Conservation (phyloP, 2,797 vertebrate genomes). For the Brachyrhaphis roseni region DNA sequence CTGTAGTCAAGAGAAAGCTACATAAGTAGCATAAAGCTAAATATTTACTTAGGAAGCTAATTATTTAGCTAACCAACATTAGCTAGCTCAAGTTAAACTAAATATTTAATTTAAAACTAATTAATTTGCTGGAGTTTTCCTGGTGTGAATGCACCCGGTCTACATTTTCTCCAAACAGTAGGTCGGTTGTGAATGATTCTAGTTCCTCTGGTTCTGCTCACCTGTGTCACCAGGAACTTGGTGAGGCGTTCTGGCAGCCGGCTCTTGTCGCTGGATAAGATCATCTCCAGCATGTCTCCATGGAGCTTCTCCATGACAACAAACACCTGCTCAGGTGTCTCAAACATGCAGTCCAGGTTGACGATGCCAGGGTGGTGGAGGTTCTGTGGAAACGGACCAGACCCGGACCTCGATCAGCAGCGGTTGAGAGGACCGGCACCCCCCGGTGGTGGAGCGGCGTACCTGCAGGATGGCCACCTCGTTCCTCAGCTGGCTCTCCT, state of each 20-base stretch:
- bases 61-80: too few relatives aligned
- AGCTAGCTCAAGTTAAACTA: too few relatives aligned
- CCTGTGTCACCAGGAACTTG: conserved; percentile 98
- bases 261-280: conserved; percentile 96
- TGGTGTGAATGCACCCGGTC: too few relatives aligned
- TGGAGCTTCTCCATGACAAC: conserved; percentile 99
- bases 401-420: not conserved
- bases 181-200: not conserved
- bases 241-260: conserved; percentile 95
- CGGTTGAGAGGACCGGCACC: not conserved
- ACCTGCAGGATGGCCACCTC: conserved; percentile 99
- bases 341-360: conserved; percentile 99
- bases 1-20: too few relatives aligned
- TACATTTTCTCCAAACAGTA: not conserved
- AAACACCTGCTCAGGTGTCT: conserved; percentile 96
- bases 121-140: too few relatives aligned
- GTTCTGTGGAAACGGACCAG: conserved; percentile 79
- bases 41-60: too few relatives aligned
- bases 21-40: too few relatives aligned
- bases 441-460: conserved; percentile 5
- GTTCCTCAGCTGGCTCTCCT: conserved; percentile 97
- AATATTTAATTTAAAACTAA: too few relatives aligned
- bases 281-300: conserved; percentile 99
- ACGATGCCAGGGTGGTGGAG: conserved; percentile 98
- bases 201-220: conserved; percentile 54